These are phyloP conservation scores for Dinoponera quadriceps DNA, from an alignment of 1,140 invertebrate genomes.

Conservation along the genomic window DNA sequence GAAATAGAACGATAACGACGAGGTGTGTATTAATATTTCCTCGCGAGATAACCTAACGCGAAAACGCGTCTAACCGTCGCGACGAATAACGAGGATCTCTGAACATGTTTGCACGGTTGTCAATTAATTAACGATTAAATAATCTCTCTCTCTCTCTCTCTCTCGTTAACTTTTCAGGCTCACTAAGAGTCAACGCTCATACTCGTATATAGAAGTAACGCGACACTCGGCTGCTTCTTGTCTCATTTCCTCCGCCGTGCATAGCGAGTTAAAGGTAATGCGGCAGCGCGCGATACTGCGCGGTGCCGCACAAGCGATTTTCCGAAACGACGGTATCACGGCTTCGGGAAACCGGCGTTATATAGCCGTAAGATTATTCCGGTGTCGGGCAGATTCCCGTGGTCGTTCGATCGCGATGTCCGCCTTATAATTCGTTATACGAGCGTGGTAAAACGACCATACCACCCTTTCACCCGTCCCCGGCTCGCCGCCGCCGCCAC, in stretches of 20 bases:
- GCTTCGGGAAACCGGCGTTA: conserved; percentile 9
- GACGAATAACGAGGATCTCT: no score
- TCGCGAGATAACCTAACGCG: no score
- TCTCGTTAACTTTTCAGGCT: no score
- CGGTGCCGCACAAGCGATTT: conserved; percentile 36
- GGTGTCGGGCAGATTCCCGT: conserved; percentile 13
- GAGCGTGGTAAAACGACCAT: conserved; percentile 56
- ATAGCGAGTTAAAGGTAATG: not conserved
- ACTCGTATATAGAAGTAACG: not conserved
- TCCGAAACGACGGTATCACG: conserved; percentile 35
- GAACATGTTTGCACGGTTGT: no score
- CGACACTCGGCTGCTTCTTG: not conserved
- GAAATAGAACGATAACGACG: not conserved
- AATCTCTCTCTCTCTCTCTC: no score
- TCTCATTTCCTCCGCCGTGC: conserved; percentile 3
- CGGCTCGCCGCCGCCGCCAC: not conserved
- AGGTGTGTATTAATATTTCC: not conserved
- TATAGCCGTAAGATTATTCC: conserved; percentile 25
- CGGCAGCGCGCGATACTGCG: not conserved
- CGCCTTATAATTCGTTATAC: conserved; percentile 63
- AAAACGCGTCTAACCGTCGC: no score
- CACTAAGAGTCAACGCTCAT: no score
- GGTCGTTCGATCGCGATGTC: conserved; percentile 52
- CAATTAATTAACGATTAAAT: no score
- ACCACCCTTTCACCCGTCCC: not conserved